Evolutionary conservation across 2,888 invertebrate species (phyloP), one percentile per base, ranked within the genome.

Genomic region (Micoletzkya japonica): DNA sequence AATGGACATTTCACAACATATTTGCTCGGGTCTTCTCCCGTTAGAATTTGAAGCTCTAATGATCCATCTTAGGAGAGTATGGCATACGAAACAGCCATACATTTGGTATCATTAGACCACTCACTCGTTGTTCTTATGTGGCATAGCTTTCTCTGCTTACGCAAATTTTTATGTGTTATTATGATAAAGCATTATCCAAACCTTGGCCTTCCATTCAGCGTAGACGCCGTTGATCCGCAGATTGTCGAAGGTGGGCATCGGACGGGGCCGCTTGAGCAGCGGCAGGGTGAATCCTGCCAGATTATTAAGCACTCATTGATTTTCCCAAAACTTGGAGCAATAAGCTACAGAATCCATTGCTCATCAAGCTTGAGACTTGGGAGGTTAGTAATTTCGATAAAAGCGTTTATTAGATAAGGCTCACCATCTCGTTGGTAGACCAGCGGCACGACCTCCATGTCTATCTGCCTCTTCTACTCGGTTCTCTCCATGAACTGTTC

Each of bases 361-460:
- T 26, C 28, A 26, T 17, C 56, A 26, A 7, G 14, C 26, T 4
- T 50, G 20, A 7, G 20, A 50, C 24, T 4, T 7, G 20, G 20
- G 24, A 50, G 24, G 4, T 20, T 3, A 7, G 50, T 24, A n/a
- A 50, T 20, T 52, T 24, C 52, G n/a, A 2, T 10, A 52, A 26
- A 17, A 0, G 52, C 24, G 17, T 14, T 3, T 30, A 6, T 24
- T 6, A 2, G n/a, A 4, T 44, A 20, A 44, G 10, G 36, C 50
- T 64, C 28, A 66, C 64, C 64, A 28, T 54, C 64, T 4, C 44
- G 34, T 6, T 30, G 52, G 37, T 66, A 66, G 36, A 28, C 37
- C 4, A 66, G 37, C n/a, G 64, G 54, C 17, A 66, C 54, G 36
- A 66, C 32, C 54, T 66, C 64, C 64, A 66, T 66, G n/a, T n/a